These are phyloP conservation scores for Phenganax stokvisi DNA, from an alignment of 92 coral and sea anemone species.

Conservation along the genomic window DNA sequence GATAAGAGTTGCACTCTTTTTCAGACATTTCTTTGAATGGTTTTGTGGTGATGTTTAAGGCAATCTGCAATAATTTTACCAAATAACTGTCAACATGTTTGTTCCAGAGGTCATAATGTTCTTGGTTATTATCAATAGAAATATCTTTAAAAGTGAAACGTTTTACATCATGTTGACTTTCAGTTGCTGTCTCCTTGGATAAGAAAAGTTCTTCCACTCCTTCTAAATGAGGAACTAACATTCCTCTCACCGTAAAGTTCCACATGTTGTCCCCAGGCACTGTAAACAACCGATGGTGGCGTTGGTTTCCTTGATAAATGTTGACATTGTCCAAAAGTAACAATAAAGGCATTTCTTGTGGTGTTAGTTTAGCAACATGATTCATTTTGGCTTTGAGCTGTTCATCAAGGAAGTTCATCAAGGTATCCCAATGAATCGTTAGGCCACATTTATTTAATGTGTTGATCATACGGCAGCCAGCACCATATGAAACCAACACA, in stretches of 20 bases:
- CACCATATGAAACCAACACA: constrained; percentile 40
- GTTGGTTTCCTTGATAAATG: constrained; percentile 47
- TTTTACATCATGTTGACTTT: constrained; percentile 40
- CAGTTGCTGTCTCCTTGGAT: constrained; percentile 21
- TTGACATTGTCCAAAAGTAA: constrained; percentile 49
- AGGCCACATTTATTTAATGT: constrained; percentile 38
- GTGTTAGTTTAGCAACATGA: constrained; percentile 16
- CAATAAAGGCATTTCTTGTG: constrained; percentile 37
- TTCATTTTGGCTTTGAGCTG: constrained; percentile 16
- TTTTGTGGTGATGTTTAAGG: constrained; percentile 2
- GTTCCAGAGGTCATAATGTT: constrained; percentile 36
- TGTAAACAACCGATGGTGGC: constrained; percentile 45
- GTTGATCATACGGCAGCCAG: constrained; percentile 44
- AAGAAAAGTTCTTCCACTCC: constrained; percentile 24
- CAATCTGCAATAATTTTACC: constrained; percentile 17
- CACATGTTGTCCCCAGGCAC: constrained; percentile 38
- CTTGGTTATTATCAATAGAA: constrained; percentile 21
- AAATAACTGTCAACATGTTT: constrained; percentile 16
- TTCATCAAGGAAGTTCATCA: constrained; percentile 26
- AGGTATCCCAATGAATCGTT: constrained; percentile 41
- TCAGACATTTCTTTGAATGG: constrained; percentile 20
- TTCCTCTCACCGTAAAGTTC: constrained; percentile 53
- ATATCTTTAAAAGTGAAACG: constrained; percentile 12
- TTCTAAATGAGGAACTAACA: constrained; percentile 19
- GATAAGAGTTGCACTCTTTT: constrained; percentile 16